Conservation (phyloP, 2,888 invertebrate species). For the Lycia hirtaria region DNA sequence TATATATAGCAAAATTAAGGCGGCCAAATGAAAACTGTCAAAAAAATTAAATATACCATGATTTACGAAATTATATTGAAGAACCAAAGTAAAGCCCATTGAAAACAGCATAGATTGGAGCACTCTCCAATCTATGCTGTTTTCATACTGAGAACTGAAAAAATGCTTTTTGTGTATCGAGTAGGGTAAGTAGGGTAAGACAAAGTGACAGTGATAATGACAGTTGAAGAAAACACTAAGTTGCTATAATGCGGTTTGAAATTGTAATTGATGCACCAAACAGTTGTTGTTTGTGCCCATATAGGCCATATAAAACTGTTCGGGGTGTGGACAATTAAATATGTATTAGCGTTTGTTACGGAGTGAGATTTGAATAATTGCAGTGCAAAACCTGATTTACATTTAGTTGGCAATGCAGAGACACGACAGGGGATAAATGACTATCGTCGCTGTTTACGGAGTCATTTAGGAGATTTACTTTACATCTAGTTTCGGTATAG, state of each 20-base stretch:
- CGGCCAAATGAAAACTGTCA: too few relatives aligned
- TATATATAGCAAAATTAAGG: too few relatives aligned
- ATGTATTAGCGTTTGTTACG: slow-evolving; percentile 74
- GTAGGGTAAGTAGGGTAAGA: too few relatives aligned
- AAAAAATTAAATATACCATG: too few relatives aligned
- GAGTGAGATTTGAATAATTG: slow-evolving; percentile 43
- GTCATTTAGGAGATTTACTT: slow-evolving; percentile 3
- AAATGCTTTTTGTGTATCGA: too few relatives aligned
- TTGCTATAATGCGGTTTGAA: slow-evolving; percentile 6
- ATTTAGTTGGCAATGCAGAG: slow-evolving; percentile 36
- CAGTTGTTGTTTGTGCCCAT: slow-evolving; percentile 53
- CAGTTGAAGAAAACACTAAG: too few relatives aligned
- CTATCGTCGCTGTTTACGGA: slow-evolving; percentile 23
- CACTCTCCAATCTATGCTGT: too few relatives aligned
- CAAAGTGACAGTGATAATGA: too few relatives aligned
- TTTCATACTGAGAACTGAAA: too few relatives aligned
- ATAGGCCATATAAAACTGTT: slow-evolving; percentile 62
- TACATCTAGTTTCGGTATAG: slow-evolving; percentile 1
- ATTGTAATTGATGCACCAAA: slow-evolving; percentile 43
- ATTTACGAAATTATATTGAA: too few relatives aligned
- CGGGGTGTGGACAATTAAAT: slow-evolving; percentile 76
- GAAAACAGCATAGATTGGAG: too few relatives aligned
- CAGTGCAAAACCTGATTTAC: slow-evolving; percentile 42
- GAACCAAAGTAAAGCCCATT: too few relatives aligned
- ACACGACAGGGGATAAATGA: slow-evolving; percentile 18